A percentile compares a stretch with the other conserved stretches of the same genome.
Conservation (phyloP, 92 coral and sea anemone genomes). For the Micromussa lordhowensis region DNA sequence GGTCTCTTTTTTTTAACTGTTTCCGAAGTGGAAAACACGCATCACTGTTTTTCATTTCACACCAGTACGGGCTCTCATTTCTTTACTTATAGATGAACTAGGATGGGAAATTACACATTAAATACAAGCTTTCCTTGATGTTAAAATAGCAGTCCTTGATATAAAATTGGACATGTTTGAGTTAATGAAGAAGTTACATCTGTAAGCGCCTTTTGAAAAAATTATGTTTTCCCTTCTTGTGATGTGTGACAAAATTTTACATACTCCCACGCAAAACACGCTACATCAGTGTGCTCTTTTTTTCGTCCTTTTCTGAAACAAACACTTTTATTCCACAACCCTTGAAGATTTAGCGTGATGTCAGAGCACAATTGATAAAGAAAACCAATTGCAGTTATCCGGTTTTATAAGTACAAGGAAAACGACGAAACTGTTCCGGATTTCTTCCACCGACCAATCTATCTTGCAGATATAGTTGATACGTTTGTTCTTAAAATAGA, state of each 20-base stretch:
- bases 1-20: neutral
- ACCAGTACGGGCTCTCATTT: neutral
- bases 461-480: neutral
- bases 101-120: neutral
- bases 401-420: neutral
- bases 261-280: constrained; percentile 43
- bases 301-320: neutral
- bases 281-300: neutral
- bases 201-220: neutral
- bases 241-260: constrained; percentile 11
- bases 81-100: neutral
- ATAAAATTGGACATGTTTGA: neutral
- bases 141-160: neutral
- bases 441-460: neutral
- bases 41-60: neutral
- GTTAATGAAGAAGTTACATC: neutral
- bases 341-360: neutral
- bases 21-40: neutral
- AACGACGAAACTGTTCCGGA: neutral
- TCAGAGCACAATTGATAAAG: neutral
- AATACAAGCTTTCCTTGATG: neutral
- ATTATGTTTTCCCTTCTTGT: neutral
- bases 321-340: neutral
- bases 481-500: neutral
- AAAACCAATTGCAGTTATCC: neutral